Percentiles rank a stretch among this genome's conserved stretches.
phyloP scores from a whole-genome alignment of 1,140 invertebrate genomes.

The Cotesia glomerata region DNA sequence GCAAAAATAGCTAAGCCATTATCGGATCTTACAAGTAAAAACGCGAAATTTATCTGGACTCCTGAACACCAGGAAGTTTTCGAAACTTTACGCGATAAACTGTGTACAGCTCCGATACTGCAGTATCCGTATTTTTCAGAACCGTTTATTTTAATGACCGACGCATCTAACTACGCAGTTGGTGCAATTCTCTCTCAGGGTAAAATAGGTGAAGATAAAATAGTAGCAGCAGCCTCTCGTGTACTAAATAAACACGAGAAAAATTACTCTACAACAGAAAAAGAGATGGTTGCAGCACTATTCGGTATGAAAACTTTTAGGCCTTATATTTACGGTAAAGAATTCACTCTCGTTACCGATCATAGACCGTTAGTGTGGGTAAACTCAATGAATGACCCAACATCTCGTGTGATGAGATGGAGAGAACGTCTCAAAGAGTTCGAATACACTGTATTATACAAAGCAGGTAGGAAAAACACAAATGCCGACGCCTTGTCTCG shows the following conservation, averaged over 20 bases:
- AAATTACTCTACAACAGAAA: background rate
- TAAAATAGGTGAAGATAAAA: too few species aligned
- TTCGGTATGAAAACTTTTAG: background rate
- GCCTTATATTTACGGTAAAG: background rate
- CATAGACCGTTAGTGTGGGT: background rate
- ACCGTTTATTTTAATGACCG: too few species aligned
- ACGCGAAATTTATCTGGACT: background rate
- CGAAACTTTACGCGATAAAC: too few species aligned
- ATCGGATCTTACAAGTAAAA: slow-evolving; percentile 11
- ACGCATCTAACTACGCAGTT: too few species aligned
- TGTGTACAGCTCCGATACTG: too few species aligned
- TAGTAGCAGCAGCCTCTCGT: too few species aligned
- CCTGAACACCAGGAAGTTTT: too few species aligned
- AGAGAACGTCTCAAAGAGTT: background rate
- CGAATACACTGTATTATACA: background rate
- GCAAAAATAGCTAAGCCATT: slow-evolving; percentile 6
- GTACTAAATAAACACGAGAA: too few species aligned
- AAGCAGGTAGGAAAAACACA: background rate
- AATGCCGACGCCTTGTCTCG: background rate
- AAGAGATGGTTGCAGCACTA: background rate
- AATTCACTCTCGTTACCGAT: background rate
- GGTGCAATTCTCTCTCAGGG: too few species aligned
- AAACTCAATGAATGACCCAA: slow-evolving; percentile 3
- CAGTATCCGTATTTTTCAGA: too few species aligned
- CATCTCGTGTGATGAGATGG: background rate